Percentiles rank a stretch among this genome's conserved stretches.
These are phyloP conservation scores for Pogonomyrmex barbatus DNA, from an alignment of 1,140 invertebrate species.

Conservation along the genomic window DNA sequence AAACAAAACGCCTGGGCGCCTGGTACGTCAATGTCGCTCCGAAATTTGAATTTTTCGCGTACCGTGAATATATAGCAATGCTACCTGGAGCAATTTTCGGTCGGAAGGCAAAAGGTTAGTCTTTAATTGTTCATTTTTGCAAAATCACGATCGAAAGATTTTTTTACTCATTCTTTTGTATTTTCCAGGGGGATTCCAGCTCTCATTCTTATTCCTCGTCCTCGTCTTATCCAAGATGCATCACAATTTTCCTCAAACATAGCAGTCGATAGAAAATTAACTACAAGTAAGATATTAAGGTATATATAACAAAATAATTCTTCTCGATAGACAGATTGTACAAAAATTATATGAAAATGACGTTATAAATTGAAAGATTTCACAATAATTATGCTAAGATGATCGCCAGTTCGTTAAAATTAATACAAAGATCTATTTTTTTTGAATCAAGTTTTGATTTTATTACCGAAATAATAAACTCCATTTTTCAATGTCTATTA, in stretches of 20 bases:
- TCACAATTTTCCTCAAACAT: neutral
- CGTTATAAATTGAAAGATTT: no score
- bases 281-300: neutral
- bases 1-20: conserved; percentile 33
- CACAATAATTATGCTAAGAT: no score
- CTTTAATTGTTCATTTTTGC: neutral
- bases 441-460: neutral
- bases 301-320: neutral
- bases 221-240: neutral
- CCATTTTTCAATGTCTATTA: neutral
- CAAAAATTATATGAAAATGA: no score
- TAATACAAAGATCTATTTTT: no score
- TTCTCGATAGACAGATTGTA: no score
- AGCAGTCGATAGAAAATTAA: neutral
- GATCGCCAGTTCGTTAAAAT: no score
- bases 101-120: neutral
- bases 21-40: neutral
- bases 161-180: neutral
- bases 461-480: neutral
- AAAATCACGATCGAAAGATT: neutral
- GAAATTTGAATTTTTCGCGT: conserved; percentile 27
- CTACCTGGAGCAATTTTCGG: neutral
- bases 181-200: neutral
- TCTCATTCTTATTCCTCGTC: neutral
- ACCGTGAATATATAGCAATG: no score